phyloP scores from a whole-genome alignment of 2,113 vertebrate species.

The Geococcyx californianus region DNA sequence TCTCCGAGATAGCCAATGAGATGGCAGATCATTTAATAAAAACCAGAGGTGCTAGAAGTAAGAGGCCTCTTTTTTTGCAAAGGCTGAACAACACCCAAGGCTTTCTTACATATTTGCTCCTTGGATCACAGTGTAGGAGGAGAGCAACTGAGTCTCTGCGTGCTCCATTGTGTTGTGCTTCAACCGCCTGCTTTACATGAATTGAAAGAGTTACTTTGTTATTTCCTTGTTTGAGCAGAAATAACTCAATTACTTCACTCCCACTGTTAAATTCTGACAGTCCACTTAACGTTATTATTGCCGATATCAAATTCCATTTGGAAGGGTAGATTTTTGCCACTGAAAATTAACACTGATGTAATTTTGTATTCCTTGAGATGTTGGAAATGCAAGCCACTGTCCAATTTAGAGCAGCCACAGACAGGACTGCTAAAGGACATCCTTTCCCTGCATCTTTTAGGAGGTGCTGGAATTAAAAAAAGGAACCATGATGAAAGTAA shows the following conservation, averaged over 20 bases:
- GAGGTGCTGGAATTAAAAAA: not conserved
- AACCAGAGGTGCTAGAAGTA: not conserved
- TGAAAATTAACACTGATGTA: not conserved
- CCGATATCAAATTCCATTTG: not conserved
- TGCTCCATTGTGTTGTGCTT: not conserved
- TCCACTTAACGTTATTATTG: not conserved
- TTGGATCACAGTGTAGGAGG: not conserved
- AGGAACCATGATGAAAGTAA: not conserved
- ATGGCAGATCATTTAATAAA: not conserved
- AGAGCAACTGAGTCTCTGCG: not conserved
- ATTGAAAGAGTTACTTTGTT: not conserved
- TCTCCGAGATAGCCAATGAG: not conserved
- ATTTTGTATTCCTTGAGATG: slow-evolving; percentile 56
- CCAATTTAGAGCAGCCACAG: slow-evolving; percentile 8
- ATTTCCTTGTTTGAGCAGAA: slow-evolving; percentile 3
- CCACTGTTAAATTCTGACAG: not conserved
- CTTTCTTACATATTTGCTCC: not conserved
- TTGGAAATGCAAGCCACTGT: slow-evolving; percentile 66
- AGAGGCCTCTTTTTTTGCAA: not conserved
- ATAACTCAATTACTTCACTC: slow-evolving; percentile 7
- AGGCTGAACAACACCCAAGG: not conserved
- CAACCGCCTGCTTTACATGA: not conserved
- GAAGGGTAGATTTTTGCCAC: not conserved
- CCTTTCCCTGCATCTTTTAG: not conserved
- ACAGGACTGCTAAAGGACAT: not conserved